Conservation (phyloP, 2,797 vertebrate genomes). For the Pterois miles region DNA sequence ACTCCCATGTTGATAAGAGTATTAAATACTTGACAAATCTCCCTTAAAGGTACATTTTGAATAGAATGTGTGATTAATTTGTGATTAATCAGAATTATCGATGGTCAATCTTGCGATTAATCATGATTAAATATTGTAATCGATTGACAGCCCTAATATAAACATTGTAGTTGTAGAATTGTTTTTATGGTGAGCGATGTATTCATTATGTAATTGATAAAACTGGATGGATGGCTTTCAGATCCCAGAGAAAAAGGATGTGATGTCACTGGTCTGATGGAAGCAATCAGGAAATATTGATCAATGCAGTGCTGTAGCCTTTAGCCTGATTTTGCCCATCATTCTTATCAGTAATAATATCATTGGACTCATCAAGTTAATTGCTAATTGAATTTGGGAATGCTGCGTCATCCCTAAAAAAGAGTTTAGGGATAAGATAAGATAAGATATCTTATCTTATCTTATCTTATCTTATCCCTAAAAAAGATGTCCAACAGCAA, state of each 20-base stretch:
- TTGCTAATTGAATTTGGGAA: background rate
- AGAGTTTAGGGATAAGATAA: no score
- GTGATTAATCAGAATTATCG: accelerated
- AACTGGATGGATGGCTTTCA: background rate
- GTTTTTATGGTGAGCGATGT: background rate
- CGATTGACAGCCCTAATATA: background rate
- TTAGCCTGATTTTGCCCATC: background rate
- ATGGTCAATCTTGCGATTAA: no score
- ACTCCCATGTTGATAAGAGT: no score
- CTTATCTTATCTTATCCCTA: no score
- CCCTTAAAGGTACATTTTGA: no score
- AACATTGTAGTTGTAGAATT: background rate
- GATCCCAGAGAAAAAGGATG: background rate
- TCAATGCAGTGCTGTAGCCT: background rate
- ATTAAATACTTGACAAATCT: no score
- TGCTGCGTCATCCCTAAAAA: background rate
- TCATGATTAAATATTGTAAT: no score
- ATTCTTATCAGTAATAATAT: background rate
- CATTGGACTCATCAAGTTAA: background rate
- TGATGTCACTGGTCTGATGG: background rate
- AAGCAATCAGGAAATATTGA: background rate
- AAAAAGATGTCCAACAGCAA: background rate
- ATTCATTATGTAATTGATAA: background rate
- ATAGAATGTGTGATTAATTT: no score
- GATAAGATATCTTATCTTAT: no score